Conservation (phyloP, 2,797 vertebrate species). For the Sorex maritimensis region DNA sequence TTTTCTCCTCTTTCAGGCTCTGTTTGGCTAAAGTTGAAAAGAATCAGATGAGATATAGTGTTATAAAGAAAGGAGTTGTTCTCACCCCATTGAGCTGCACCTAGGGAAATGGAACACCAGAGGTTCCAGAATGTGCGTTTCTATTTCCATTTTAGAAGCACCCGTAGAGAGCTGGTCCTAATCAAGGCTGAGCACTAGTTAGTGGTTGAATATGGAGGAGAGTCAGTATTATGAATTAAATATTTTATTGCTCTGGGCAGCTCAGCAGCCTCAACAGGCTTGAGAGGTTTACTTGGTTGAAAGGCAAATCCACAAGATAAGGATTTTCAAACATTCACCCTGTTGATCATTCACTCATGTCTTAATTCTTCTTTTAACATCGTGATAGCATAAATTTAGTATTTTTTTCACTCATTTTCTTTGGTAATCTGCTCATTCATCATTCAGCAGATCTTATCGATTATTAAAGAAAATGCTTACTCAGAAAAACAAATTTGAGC, state of each 20-base stretch:
- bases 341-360: neutral
- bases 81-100: neutral
- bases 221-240: neutral
- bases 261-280: neutral
- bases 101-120: neutral
- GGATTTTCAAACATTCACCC: neutral
- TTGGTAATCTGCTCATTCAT: neutral
- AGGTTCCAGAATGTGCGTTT: neutral
- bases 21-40: neutral
- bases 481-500: neutral
- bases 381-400: neutral
- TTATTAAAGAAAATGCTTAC: constrained; percentile 10
- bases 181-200: neutral
- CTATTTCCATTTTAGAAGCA: neutral
- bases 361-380: constrained; percentile 16
- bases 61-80: neutral
- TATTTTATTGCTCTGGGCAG: neutral
- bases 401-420: neutral
- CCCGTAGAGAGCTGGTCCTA: neutral
- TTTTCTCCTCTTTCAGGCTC: constrained; percentile 21
- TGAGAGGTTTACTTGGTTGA: constrained; percentile 22
- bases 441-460: neutral
- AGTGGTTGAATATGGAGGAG: neutral
- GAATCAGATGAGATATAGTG: neutral
- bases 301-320: neutral